Evolutionary conservation across 53 echinoderm and acorn worm species (phyloP).

Genomic region (Astropecten irregularis): DNA sequence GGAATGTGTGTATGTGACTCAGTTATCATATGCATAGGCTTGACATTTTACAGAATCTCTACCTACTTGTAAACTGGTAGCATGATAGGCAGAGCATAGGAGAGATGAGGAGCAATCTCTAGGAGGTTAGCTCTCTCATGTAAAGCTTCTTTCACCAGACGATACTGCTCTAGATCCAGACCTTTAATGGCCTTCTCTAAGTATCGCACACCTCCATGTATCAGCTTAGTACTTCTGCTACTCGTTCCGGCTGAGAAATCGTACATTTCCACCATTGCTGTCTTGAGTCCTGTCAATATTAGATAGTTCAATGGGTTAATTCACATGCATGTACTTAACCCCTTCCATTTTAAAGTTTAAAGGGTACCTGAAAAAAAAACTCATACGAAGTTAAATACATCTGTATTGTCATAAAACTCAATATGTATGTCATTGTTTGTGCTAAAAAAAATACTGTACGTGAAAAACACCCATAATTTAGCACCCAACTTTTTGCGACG

Average conservation of each 20-base stretch:
- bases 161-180: constrained; percentile 93
- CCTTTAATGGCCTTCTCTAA: constrained; percentile 98
- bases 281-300: constrained; percentile 87
- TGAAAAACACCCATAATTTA: too few relatives aligned
- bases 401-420: too few relatives aligned
- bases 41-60: too few relatives aligned
- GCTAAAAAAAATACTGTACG: too few relatives aligned
- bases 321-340: background rate
- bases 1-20: too few relatives aligned
- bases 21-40: too few relatives aligned
- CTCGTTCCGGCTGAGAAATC: constrained; percentile 97
- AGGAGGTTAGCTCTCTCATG: constrained; percentile 94
- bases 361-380: too few relatives aligned
- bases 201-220: constrained; percentile 96
- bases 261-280: constrained; percentile 93
- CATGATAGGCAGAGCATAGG: constrained; percentile 93
- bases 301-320: background rate
- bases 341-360: too few relatives aligned
- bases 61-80: constrained; percentile 98
- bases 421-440: too few relatives aligned
- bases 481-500: too few relatives aligned
- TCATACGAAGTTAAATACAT: too few relatives aligned
- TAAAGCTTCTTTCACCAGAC: constrained; percentile 89
- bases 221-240: constrained; percentile 94
- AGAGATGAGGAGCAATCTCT: constrained; percentile 94